Evolutionary conservation across 2,113 vertebrate species (phyloP).

Genomic region (Callopanchax toddi): DNA sequence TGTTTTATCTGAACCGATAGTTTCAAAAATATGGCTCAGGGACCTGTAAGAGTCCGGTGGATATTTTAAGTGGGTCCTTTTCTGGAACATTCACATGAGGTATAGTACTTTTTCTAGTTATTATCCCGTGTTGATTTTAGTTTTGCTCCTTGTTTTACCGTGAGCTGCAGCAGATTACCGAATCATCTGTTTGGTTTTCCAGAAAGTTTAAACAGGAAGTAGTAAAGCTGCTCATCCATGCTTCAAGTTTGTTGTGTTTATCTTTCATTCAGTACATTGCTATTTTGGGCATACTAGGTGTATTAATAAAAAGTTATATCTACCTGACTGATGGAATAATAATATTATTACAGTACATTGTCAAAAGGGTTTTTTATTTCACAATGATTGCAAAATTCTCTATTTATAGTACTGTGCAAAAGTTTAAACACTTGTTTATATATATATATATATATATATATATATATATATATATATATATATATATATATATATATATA

Average conservation of each 20-base stretch:
- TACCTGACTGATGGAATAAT: neutral
- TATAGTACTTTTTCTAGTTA: neutral
- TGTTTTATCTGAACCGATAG: conserved; percentile 38
- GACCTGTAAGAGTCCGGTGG: conserved; percentile 2
- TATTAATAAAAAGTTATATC: neutral
- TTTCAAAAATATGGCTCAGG: conserved; percentile 35
- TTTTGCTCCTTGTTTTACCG: conserved; percentile 6
- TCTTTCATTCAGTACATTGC: too few species aligned
- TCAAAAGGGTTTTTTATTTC: too few species aligned
- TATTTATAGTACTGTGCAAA: too few species aligned
- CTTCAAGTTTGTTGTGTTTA: too few species aligned
- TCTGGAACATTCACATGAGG: conserved; percentile 14
- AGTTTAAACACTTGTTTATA: too few species aligned
- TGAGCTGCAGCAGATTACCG: neutral
- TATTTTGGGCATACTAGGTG: too few species aligned
- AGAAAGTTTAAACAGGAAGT: neutral
- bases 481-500: too few species aligned
- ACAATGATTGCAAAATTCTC: too few species aligned
- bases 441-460: too few species aligned
- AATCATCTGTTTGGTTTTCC: neutral
- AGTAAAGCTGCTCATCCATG: too few species aligned
- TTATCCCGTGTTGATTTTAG: neutral
- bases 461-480: too few species aligned
- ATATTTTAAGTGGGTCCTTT: conserved; percentile 18
- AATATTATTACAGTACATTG: neutral